Conservation (phyloP, 2,888 invertebrate species). For the Agriopis leucophaearia region DNA sequence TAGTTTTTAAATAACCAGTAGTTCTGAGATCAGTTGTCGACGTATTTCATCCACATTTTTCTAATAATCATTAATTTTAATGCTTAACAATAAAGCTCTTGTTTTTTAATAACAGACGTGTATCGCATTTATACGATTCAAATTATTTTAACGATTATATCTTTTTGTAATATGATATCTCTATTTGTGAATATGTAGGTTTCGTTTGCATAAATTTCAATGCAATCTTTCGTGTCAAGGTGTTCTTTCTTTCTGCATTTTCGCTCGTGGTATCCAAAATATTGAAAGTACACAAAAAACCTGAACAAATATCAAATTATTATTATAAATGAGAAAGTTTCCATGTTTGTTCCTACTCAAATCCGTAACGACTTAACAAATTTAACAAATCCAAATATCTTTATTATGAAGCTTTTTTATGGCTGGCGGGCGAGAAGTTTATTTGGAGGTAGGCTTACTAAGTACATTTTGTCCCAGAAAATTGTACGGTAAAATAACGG, state of each 20-base stretch:
- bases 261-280: background rate
- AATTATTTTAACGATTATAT: conserved; percentile 46
- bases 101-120: conserved; percentile 39
- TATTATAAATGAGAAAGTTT: too few relatives aligned
- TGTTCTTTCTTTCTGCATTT: background rate
- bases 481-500: too few relatives aligned
- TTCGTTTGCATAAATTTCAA: conserved; percentile 29
- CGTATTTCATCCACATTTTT: conserved; percentile 32
- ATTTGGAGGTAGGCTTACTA: too few relatives aligned
- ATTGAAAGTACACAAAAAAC: too few relatives aligned
- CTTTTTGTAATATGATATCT: conserved; percentile 43
- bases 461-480: too few relatives aligned
- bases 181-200: conserved; percentile 36
- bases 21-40: conserved; percentile 6
- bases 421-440: too few relatives aligned
- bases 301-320: too few relatives aligned
- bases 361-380: too few relatives aligned
- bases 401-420: too few relatives aligned
- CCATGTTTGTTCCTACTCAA: too few relatives aligned
- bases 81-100: conserved; percentile 42
- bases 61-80: conserved; percentile 35
- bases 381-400: too few relatives aligned
- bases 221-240: conserved; percentile 6
- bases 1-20: conserved; percentile 1
- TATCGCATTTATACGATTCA: conserved; percentile 37